Evolutionary conservation across 2,113 vertebrate genomes (phyloP), one percentile per base, ranked within the genome.

Genomic region (Pomatostomus ruficeps): DNA sequence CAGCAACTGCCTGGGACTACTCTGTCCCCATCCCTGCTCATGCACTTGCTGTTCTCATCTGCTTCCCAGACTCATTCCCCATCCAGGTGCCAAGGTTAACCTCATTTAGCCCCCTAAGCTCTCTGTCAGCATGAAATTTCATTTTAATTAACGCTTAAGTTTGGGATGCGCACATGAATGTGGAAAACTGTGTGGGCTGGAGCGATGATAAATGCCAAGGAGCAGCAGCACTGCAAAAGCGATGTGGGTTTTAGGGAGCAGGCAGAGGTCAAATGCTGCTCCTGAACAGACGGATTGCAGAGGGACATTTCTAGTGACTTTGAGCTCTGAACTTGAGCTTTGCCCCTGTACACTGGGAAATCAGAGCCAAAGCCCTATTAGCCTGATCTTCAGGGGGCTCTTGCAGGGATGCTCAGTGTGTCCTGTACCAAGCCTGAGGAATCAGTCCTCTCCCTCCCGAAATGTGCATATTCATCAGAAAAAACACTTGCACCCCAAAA

Each of bases 261-360:
- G 66, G 58, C 54, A 89, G 92, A 71, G 40, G 85, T 77, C 74
- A 83, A 82, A 89, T 0, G 0, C 24, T 54, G 54, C 0, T 3
- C 61, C 36, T 51, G 28, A 68, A 58, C 0, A 0, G 36, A 26
- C 48, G 36, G 66, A 42, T 20, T 70, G 68, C 68, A 62, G 54
- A 40, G n/a, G 6, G 9, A 1, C 11, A 12, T 59, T 70, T 73
- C 61, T 20, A 46, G 38, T 36, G 81, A 63, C 36, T 76, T 25
- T 29, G 59, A 92, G 90, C 55, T 95, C 71, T 80, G 67, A 88
- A 83, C 25, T 43, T 45, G 42, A 79, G 67, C 52, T 88, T 59
- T 90, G 66, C 20, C 75, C 12, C 0, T 0, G 31, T 46, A 43
- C 28, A 40, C 14, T 12, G 55, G 49, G 72, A 42, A 88, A 89